Evolutionary conservation across 2,113 vertebrate species (phyloP).

Genomic region (Charina bottae): DNA sequence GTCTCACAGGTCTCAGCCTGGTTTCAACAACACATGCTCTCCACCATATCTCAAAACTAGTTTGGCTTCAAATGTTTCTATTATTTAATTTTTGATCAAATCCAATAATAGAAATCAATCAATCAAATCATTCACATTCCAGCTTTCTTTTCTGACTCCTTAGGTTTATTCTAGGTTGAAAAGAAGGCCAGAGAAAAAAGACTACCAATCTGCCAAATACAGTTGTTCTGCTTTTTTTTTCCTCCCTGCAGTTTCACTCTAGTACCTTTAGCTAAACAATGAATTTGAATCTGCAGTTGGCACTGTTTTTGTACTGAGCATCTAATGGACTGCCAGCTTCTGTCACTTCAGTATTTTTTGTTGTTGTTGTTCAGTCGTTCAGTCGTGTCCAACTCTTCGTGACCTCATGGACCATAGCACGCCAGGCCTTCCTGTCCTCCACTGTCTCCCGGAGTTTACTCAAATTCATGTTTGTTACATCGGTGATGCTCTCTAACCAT

Average conservation of each 20-base stretch:
- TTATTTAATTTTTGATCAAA: neutral
- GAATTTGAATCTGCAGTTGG: neutral
- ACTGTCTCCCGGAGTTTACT: too few relatives aligned
- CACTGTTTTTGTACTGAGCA: neutral
- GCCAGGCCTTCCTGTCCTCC: too few relatives aligned
- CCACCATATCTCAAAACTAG: neutral
- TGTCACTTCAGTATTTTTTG: neutral
- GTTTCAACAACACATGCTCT: neutral
- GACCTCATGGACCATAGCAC: too few relatives aligned
- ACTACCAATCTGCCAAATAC: neutral
- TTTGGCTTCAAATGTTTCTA: neutral
- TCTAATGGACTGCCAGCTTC: neutral
- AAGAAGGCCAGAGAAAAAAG: neutral
- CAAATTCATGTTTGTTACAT: too few relatives aligned
- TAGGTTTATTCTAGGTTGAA: neutral
- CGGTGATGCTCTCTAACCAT: too few relatives aligned
- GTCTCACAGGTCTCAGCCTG: neutral
- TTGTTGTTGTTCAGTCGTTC: too few relatives aligned
- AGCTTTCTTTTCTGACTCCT: neutral
- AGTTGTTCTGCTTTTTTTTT: neutral
- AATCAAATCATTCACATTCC: neutral
- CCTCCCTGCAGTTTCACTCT: neutral
- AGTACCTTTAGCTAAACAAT: neutral
- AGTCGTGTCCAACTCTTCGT: too few relatives aligned
- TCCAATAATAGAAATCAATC: neutral